These are phyloP conservation scores for Acrocephalus scirpaceus DNA, from an alignment of 2,797 vertebrate genomes.

Conservation along the genomic window DNA sequence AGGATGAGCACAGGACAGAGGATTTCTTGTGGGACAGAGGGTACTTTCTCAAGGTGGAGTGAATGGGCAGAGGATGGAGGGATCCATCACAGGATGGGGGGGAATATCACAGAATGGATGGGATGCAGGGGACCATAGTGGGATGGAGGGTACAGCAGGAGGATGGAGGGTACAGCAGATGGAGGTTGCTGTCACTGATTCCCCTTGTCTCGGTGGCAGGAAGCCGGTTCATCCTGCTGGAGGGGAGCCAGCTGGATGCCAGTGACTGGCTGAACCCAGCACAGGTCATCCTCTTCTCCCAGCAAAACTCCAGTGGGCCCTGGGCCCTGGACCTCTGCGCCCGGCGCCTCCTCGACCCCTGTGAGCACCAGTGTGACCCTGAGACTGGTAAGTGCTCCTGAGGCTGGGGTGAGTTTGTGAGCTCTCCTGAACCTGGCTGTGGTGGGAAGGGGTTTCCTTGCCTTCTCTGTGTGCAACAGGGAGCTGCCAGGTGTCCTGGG, in stretches of 20 bases:
- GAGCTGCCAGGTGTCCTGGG: fast-evolving
- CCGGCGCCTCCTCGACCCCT: conserved; percentile 93
- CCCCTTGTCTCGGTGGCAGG: conserved; percentile 54
- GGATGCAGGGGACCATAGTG: neutral
- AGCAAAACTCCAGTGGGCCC: conserved; percentile 97
- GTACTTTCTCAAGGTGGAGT: neutral
- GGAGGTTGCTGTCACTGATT: neutral
- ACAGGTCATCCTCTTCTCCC: conserved; percentile 94
- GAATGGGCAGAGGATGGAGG: neutral
- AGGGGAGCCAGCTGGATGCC: conserved; percentile 95
- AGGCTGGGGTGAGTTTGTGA: neutral
- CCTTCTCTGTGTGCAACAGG: fast-evolving
- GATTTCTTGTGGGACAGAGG: neutral
- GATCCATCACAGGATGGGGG: too few species aligned
- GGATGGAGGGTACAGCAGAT: neutral
- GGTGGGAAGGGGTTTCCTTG: neutral
- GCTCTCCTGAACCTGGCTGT: fast-evolving
- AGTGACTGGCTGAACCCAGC: conserved; percentile 98
- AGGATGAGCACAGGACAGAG: neutral
- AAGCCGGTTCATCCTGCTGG: conserved; percentile 94
- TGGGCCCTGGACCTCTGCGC: conserved; percentile 95
- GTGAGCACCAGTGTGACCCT: conserved; percentile 95
- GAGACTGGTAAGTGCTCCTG: conserved; percentile 85
- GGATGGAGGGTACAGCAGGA: neutral
- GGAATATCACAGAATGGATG: fast-evolving